A percentile compares a stretch with the other conserved stretches of the same genome.
phyloP scores from a whole-genome alignment of 2,113 vertebrate species.

The Herpailurus yagouaroundi region DNA sequence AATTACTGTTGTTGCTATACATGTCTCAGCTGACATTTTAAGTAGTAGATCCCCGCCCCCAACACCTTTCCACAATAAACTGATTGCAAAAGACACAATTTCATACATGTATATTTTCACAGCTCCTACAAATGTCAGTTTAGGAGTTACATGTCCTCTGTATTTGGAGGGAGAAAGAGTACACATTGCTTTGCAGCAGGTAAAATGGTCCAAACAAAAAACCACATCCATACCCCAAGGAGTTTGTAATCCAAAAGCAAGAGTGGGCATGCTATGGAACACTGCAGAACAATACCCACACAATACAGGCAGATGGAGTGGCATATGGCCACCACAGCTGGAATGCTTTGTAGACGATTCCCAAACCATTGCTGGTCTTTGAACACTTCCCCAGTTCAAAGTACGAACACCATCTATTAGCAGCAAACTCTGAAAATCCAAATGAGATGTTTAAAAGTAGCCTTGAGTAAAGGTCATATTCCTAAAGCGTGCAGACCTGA shows the following conservation, averaged over 20 bases:
- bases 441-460: slow-evolving; percentile 37
- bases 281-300: slow-evolving; percentile 58
- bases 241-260: slow-evolving; percentile 63
- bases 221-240: background rate
- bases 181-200: background rate
- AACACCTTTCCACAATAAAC: background rate
- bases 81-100: slow-evolving; percentile 27
- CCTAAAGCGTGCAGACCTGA: background rate
- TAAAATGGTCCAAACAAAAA: slow-evolving; percentile 41
- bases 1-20: background rate
- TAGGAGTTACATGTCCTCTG: background rate
- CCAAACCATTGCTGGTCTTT: slow-evolving; percentile 77
- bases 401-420: slow-evolving; percentile 77
- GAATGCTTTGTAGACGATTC: slow-evolving; percentile 75
- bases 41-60: background rate
- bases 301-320: slow-evolving; percentile 49
- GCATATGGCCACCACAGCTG: slow-evolving; percentile 65
- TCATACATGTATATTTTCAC: slow-evolving; percentile 22
- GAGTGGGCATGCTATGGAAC: slow-evolving; percentile 40
- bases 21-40: slow-evolving; percentile 34
- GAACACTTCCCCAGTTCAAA: slow-evolving; percentile 79
- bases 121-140: background rate
- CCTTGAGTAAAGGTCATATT: slow-evolving; percentile 50
- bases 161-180: background rate
- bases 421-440: slow-evolving; percentile 74